Percentiles rank a stretch among this genome's conserved stretches.
Evolutionary conservation across 2,113 vertebrate genomes (phyloP).

Genomic region (Charadrius vociferus): DNA sequence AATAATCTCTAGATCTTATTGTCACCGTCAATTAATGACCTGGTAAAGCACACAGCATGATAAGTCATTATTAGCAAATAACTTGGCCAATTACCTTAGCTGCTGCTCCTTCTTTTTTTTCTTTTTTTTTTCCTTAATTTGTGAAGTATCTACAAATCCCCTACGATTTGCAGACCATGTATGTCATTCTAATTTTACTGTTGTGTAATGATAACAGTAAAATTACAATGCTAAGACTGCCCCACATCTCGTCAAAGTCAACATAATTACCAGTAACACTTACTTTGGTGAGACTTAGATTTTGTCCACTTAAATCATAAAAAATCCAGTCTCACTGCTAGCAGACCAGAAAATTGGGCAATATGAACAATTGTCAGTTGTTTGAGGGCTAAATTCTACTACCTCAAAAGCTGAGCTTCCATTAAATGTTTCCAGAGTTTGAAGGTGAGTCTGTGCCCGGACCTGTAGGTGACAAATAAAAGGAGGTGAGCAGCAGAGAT

Average conservation of each 20-base stretch:
- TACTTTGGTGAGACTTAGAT: background rate
- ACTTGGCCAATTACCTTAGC: background rate
- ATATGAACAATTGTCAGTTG: background rate
- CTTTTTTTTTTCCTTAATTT: background rate
- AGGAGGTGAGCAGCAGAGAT: background rate
- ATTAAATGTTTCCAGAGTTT: background rate
- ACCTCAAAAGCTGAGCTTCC: background rate
- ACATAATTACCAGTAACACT: background rate
- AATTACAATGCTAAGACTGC: background rate
- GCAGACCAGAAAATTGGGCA: background rate
- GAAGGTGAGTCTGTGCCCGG: background rate
- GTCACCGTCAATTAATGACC: background rate
- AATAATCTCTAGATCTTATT: background rate
- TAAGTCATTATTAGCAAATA: background rate
- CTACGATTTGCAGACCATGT: background rate
- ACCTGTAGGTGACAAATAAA: background rate
- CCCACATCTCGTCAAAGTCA: background rate
- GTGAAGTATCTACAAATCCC: background rate
- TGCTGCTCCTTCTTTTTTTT: background rate
- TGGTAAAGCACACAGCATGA: background rate
- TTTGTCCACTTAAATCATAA: background rate
- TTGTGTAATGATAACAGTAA: background rate
- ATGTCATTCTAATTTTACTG: background rate
- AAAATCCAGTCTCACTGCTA: background rate
- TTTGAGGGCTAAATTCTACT: background rate